Evolutionary conservation across 2,888 invertebrate genomes (phyloP), one percentile per base, ranked within the genome.

Genomic region (Hyposoter dolosus): DNA sequence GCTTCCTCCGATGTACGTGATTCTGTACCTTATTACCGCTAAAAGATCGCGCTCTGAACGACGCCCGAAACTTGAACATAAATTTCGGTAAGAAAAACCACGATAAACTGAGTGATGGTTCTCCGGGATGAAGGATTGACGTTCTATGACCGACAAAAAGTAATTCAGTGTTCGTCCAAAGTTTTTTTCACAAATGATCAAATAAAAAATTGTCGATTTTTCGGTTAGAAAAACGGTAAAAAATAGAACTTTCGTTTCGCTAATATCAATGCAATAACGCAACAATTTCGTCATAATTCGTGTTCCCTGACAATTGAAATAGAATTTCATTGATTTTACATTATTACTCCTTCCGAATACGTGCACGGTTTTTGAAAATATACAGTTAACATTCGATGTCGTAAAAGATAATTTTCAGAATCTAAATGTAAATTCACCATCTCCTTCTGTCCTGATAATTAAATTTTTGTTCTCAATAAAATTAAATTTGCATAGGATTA

Each of bases 41-140:
- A 74, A 75, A 72, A 40, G 43, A 60, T 75, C 45, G 60, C 74
- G 32, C 23, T 75, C 19, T 35, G 60, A 75, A 43, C 80, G 53
- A 60, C 19, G 63, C 43, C 66, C 12, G 50, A 43, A 79, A 69
- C 65, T 35, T 50, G 74, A 71, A 84, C 56, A 71, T 65, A 68
- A 74, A 75, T 80, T 63, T 69, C 35, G n/a, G 75, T 32, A 47
- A 53, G 72, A 69, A 45, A 35, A 35, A 69, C 60, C 68, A 28
- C 32, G 74, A 74, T 75, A n/a, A 66, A 35, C 23, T 17, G 65
- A 71, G 15, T 60, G 66, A 60, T 66, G 66, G 47, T 50, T 50
- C 23, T 43, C n/a, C 28, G 10, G 65, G 40, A 53, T 74, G 69
- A 69, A 53, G 28, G 60, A 60, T 28, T 23, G 28, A 60, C 28